A percentile compares a stretch with the other conserved stretches of the same genome.
phyloP scores from a whole-genome alignment of 2,888 invertebrate species.

The Eretmocerus hayati region DNA sequence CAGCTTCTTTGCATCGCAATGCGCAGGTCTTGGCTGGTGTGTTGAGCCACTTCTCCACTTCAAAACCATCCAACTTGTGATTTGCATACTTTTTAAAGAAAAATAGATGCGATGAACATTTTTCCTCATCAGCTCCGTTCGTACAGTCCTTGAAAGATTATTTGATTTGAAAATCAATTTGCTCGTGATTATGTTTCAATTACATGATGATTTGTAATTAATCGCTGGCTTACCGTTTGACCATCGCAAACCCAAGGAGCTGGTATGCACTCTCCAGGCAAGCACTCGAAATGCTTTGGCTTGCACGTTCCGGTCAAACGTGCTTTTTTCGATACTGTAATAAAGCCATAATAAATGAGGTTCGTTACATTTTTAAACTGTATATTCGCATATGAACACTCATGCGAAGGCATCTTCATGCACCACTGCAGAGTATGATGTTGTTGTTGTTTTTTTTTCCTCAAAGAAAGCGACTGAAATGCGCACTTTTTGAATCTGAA shows the following conservation, averaged over 20 bases:
- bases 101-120: slow-evolving; percentile 48
- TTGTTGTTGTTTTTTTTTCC: no score
- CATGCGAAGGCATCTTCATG: background rate
- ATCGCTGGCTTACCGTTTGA: slow-evolving; percentile 41
- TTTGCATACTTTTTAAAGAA: slow-evolving; percentile 46
- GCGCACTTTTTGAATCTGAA: no score
- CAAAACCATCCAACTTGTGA: slow-evolving; percentile 48
- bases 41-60: slow-evolving; percentile 53
- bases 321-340: slow-evolving; percentile 17
- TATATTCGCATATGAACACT: background rate
- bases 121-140: slow-evolving; percentile 53
- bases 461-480: no score
- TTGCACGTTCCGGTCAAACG: slow-evolving; percentile 32
- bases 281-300: slow-evolving; percentile 49
- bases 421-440: no score
- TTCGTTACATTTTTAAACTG: background rate
- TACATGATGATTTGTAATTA: no score
- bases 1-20: slow-evolving; percentile 47
- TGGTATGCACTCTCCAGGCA: slow-evolving; percentile 50
- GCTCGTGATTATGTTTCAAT: no score
- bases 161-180: slow-evolving; percentile 1
- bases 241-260: slow-evolving; percentile 55
- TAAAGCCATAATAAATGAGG: no score
- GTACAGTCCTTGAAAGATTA: slow-evolving; percentile 49
- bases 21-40: slow-evolving; percentile 55